Conservation (phyloP, 2,888 invertebrate species). For the Teleiodes luculella region DNA sequence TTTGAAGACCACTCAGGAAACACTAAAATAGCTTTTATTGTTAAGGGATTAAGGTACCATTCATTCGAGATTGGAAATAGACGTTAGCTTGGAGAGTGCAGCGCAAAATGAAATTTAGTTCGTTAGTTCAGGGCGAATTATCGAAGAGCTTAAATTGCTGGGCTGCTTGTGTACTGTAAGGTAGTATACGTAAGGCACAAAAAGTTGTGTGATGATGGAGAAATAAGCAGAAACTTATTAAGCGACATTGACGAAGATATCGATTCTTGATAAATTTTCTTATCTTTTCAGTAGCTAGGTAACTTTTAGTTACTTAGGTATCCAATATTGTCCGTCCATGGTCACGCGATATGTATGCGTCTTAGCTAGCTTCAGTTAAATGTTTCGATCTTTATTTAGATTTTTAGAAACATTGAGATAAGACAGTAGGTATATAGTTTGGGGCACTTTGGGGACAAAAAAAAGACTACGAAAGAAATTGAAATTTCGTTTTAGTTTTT, state of each 20-base stretch:
- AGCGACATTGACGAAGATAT: conserved; percentile 64
- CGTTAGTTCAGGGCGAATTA: conserved; percentile 24
- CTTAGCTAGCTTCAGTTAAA: too few relatives aligned
- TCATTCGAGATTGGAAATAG: conserved; percentile 7
- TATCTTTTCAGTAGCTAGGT: background rate
- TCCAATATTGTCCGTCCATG: too few relatives aligned
- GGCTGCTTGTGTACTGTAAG: background rate
- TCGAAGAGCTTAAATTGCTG: conserved; percentile 12
- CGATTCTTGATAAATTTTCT: conserved; percentile 45
- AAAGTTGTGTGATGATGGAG: conserved; percentile 60
- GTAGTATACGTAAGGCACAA: conserved; percentile 34
- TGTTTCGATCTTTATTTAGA: too few relatives aligned
- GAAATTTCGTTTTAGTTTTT: too few relatives aligned
- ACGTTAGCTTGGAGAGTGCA: conserved; percentile 10
- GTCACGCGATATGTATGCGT: too few relatives aligned
- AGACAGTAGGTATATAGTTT: too few relatives aligned
- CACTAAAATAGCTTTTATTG: conserved; percentile 28
- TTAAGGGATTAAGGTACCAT: conserved; percentile 18
- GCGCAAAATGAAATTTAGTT: conserved; percentile 17
- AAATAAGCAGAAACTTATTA: conserved; percentile 69
- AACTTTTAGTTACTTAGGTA: background rate
- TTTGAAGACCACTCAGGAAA: conserved; percentile 40
- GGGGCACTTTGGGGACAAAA: too few relatives aligned
- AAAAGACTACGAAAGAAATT: too few relatives aligned
- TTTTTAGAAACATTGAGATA: too few relatives aligned